Evolutionary conservation across 2,113 vertebrate genomes (phyloP).

Genomic region (Paralichthys olivaceus): DNA sequence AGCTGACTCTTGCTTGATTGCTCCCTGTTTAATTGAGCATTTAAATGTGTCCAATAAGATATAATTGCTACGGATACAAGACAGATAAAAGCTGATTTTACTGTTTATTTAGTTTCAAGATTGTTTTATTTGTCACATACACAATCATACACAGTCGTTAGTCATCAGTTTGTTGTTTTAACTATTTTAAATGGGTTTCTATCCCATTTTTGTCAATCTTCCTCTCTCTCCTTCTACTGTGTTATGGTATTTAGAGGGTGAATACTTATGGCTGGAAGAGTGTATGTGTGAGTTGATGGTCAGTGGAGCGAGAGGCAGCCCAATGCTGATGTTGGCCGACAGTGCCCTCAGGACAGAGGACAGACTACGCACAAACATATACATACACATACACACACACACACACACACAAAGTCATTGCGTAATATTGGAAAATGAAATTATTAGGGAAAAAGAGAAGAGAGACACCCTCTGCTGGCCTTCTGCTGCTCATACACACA

Average conservation of each 20-base stretch:
- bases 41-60: too few species aligned
- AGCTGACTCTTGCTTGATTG: too few species aligned
- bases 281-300: slow-evolving; percentile 38
- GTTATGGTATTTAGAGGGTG: background rate
- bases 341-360: slow-evolving; percentile 48
- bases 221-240: background rate
- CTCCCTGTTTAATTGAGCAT: too few species aligned
- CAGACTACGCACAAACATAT: slow-evolving; percentile 25
- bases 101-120: background rate
- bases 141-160: too few species aligned
- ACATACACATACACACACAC: slow-evolving; percentile 7
- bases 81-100: too few species aligned
- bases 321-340: slow-evolving; percentile 62
- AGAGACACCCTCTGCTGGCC: slow-evolving; percentile 38
- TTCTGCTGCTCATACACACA: background rate
- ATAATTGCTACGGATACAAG: background rate
- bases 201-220: background rate
- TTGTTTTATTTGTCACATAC: too few species aligned
- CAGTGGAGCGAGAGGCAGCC: slow-evolving; percentile 57
- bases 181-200: background rate
- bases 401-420: slow-evolving; percentile 17
- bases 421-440: slow-evolving; percentile 18
- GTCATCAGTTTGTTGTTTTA: background rate
- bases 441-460: background rate
- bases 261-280: background rate